A percentile compares a stretch with the other conserved stretches of the same genome.
These are phyloP conservation scores for Disparrhopalites patrizii DNA, from an alignment of 2,888 invertebrate species.

Conservation along the genomic window DNA sequence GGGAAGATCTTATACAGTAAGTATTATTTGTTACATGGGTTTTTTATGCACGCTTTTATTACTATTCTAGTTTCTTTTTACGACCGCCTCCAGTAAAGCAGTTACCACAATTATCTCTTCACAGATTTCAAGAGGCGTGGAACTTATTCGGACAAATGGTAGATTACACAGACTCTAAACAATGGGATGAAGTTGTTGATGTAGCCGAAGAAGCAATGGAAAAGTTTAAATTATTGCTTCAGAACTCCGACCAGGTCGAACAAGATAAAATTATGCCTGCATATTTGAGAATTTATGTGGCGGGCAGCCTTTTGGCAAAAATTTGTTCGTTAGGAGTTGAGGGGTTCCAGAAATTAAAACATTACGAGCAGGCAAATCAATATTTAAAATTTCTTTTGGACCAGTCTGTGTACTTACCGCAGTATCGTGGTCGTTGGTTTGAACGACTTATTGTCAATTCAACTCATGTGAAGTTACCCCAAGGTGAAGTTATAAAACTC, in stretches of 20 bases:
- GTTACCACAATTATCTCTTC: conserved; percentile 1
- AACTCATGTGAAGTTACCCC: conserved; percentile 56
- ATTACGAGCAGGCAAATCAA: conserved; percentile 56
- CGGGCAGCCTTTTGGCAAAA: conserved; percentile 54
- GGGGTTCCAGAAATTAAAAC: conserved; percentile 53
- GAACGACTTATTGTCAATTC: conserved; percentile 62
- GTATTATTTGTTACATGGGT: no score
- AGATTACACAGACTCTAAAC: conserved; percentile 30
- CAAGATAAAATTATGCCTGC: conserved; percentile 52
- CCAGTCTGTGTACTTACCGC: conserved; percentile 55
- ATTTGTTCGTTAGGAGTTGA: conserved; percentile 54
- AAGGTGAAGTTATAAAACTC: conserved; percentile 48
- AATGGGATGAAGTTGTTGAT: conserved; percentile 37
- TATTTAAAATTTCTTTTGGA: conserved; percentile 56
- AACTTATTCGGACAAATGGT: conserved; percentile 32
- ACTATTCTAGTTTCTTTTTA: not conserved
- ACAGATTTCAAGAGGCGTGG: conserved; percentile 43
- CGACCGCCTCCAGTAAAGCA: not conserved
- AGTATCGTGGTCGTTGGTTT: conserved; percentile 58
- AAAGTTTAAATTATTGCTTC: conserved; percentile 19
- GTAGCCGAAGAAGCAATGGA: conserved; percentile 28
- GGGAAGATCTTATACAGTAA: conserved; percentile 53
- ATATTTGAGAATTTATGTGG: conserved; percentile 61
- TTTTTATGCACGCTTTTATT: no score
- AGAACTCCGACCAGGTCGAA: conserved; percentile 10